Conservation (phyloP, 35 echinoderm and acorn worm species). For the Amphiura filiformis region DNA sequence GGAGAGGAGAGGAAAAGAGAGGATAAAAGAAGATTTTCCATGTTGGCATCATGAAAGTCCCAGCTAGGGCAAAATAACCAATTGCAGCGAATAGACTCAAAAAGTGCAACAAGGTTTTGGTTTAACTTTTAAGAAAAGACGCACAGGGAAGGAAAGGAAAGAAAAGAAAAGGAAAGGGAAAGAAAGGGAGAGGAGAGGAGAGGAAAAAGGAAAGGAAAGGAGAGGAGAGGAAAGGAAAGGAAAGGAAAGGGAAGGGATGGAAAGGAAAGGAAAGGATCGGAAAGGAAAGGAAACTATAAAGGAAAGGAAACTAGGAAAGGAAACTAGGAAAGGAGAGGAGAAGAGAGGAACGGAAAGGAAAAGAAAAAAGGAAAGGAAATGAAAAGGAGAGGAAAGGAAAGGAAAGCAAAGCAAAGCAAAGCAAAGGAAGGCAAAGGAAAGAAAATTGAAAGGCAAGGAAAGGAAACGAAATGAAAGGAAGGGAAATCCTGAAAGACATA, state of each 20-base stretch:
- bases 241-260: not conserved
- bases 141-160: not conserved
- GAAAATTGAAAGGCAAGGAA: not conserved
- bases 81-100: not conserved
- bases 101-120: not conserved
- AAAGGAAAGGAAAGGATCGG: not conserved
- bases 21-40: too few relatives aligned
- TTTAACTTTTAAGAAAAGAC: not conserved
- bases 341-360: not conserved
- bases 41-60: too few relatives aligned
- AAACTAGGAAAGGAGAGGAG: not conserved
- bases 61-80: not conserved
- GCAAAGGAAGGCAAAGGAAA: not conserved
- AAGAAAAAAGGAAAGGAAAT: not conserved
- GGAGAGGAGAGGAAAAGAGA: too few relatives aligned
- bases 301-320: not conserved
- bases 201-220: not conserved
- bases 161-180: not conserved
- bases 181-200: not conserved
- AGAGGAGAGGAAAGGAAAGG: not conserved
- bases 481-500: not conserved
- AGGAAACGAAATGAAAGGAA: not conserved
- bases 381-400: not conserved
- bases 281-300: not conserved
- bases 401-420: not conserved